Evolutionary conservation across 2,888 invertebrate species (phyloP).

Genomic region (Ennomos fuscantarius): DNA sequence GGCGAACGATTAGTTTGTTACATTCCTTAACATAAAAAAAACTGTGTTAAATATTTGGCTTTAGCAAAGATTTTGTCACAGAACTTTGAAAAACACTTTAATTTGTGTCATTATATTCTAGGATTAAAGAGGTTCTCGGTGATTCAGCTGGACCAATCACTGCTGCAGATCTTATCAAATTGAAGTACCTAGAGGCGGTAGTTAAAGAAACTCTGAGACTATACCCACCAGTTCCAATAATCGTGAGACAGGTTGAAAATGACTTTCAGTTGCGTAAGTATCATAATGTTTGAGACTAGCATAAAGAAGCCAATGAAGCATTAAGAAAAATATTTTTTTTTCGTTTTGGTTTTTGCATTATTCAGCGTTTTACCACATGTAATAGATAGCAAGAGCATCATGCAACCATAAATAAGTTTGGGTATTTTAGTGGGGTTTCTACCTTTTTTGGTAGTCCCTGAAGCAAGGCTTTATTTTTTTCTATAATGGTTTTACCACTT

Average conservation of each 20-base stretch:
- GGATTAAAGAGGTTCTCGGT: conserved; percentile 49
- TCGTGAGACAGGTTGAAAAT: conserved; percentile 43
- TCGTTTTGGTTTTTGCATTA: too few relatives aligned
- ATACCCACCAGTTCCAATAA: conserved; percentile 52
- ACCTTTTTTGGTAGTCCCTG: too few relatives aligned
- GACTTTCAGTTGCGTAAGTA: conserved; percentile 39
- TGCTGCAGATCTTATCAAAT: conserved; percentile 41
- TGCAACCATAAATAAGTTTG: not conserved
- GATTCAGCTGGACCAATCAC: conserved; percentile 39
- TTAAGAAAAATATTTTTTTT: too few relatives aligned
- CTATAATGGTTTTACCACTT: not conserved
- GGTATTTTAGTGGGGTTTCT: not conserved
- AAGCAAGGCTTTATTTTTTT: too few relatives aligned
- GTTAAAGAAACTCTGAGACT: conserved; percentile 51
- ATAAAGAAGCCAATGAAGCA: too few relatives aligned
- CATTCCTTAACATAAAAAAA: too few relatives aligned
- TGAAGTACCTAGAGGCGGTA: conserved; percentile 54
- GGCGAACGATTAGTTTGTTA: too few relatives aligned
- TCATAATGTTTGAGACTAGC: too few relatives aligned
- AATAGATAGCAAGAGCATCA: too few relatives aligned
- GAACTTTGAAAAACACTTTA: not conserved
- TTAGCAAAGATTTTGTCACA: too few relatives aligned
- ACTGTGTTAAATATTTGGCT: too few relatives aligned
- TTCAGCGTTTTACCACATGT: too few relatives aligned
- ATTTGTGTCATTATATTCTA: conserved; percentile 19